phyloP scores from a whole-genome alignment of 1,140 invertebrate species.

The Anagrus nilaparvatae region DNA sequence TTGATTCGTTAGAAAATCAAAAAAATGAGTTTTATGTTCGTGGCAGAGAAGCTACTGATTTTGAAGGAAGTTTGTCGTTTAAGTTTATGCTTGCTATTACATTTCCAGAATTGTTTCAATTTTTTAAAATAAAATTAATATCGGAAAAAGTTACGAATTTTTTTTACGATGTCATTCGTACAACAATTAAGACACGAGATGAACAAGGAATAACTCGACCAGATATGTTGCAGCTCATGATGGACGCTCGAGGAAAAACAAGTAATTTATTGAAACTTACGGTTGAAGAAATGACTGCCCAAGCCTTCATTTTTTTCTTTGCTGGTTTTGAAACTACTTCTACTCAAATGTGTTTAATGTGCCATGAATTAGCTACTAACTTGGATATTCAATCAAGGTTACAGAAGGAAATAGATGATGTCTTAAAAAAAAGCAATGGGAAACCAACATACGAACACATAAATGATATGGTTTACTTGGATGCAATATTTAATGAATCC shows the following conservation, averaged over 20 bases:
- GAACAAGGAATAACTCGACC: slow-evolving; percentile 19
- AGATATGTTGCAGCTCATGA: slow-evolving; percentile 31
- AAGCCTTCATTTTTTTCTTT: slow-evolving; percentile 34
- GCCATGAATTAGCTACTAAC: slow-evolving; percentile 13
- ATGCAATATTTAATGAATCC: slow-evolving; percentile 20
- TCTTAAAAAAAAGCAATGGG: slow-evolving; percentile 15
- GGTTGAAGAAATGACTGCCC: slow-evolving; percentile 19
- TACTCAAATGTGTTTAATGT: slow-evolving; percentile 26
- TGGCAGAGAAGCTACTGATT: slow-evolving; percentile 4
- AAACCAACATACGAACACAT: slow-evolving; percentile 18
- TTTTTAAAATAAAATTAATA: neutral
- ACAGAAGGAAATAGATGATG: slow-evolving; percentile 21
- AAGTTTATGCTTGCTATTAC: neutral
- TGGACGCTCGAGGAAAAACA: slow-evolving; percentile 21
- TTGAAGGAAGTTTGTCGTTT: neutral
- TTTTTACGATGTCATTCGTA: slow-evolving; percentile 19
- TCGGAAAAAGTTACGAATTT: slow-evolving; percentile 15
- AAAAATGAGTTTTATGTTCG: slow-evolving; percentile 14
- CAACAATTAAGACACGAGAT: slow-evolving; percentile 18
- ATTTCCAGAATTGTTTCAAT: neutral
- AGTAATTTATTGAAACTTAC: slow-evolving; percentile 14
- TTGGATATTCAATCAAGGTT: slow-evolving; percentile 17
- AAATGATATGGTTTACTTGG: slow-evolving; percentile 15
- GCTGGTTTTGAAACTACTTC: slow-evolving; percentile 37
- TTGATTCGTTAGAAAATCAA: slow-evolving; percentile 9